These are phyloP conservation scores for Lycocerus yunnanus DNA, from an alignment of 2,888 invertebrate species.

Conservation along the genomic window DNA sequence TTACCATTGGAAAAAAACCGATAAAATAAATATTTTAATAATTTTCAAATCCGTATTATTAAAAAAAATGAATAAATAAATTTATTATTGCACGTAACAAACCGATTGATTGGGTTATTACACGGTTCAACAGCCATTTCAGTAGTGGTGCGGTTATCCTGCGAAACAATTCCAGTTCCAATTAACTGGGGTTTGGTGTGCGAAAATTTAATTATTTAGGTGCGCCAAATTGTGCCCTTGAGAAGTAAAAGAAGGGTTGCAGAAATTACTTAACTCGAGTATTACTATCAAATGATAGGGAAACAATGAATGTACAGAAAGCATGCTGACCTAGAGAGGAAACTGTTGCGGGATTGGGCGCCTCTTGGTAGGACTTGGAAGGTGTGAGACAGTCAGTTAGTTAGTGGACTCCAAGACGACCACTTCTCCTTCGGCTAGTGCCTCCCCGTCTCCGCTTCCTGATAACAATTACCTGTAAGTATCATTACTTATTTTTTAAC, in stretches of 20 bases:
- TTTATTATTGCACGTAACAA: background rate
- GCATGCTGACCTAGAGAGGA: slow-evolving; percentile 51
- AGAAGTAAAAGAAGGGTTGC: slow-evolving; percentile 28
- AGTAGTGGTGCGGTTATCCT: background rate
- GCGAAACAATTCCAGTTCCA: background rate
- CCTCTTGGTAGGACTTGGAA: slow-evolving; percentile 46
- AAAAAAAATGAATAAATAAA: background rate
- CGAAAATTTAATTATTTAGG: slow-evolving; percentile 1
- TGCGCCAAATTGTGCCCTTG: slow-evolving; percentile 32
- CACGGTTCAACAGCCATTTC: background rate
- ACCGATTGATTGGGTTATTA: slow-evolving; percentile 12
- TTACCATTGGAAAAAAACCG: background rate
- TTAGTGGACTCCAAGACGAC: slow-evolving; percentile 49
- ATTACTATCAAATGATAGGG: slow-evolving; percentile 35
- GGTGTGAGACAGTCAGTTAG: slow-evolving; percentile 48
- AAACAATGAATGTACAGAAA: slow-evolving; percentile 45
- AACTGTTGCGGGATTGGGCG: slow-evolving; percentile 45
- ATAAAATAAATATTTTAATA: background rate
- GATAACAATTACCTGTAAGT: slow-evolving; percentile 38
- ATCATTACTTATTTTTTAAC: slow-evolving; percentile 34
- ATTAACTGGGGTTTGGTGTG: background rate
- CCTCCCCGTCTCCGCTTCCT: slow-evolving; percentile 42
- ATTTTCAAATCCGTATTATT: background rate
- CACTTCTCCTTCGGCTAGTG: slow-evolving; percentile 44
- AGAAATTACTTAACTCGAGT: slow-evolving; percentile 32